A percentile compares a stretch with the other conserved stretches of the same genome.
These are phyloP conservation scores for Thymelicus lineola DNA, from an alignment of 2,888 invertebrate species.

Conservation along the genomic window DNA sequence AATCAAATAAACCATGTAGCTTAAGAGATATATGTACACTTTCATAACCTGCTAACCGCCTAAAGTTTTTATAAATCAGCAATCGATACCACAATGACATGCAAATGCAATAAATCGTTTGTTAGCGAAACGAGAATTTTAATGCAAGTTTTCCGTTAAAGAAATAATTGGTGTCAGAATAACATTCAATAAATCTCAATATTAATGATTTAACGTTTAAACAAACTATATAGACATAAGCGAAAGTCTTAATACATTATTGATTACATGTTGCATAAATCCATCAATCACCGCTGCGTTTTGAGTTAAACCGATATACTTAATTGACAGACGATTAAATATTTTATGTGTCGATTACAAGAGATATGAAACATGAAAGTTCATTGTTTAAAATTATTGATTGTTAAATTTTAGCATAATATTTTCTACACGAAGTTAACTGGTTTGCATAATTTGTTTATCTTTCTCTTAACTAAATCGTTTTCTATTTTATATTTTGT, in stretches of 20 bases:
- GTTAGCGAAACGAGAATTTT: slow-evolving; percentile 10
- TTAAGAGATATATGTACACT: no score
- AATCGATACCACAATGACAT: neutral
- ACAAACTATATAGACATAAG: slow-evolving; percentile 29
- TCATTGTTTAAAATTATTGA: neutral
- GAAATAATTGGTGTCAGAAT: slow-evolving; percentile 25
- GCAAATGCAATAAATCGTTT: slow-evolving; percentile 22
- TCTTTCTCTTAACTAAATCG: no score
- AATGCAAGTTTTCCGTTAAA: slow-evolving; percentile 12
- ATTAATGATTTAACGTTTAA: slow-evolving; percentile 36
- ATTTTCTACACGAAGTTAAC: no score
- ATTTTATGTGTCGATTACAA: slow-evolving; percentile 16
- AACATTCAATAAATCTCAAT: slow-evolving; percentile 19
- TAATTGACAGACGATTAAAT: slow-evolving; percentile 37
- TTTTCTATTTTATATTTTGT: no score
- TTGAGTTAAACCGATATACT: slow-evolving; percentile 21
- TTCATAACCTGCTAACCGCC: no score
- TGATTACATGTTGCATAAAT: slow-evolving; percentile 32
- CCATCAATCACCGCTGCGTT: slow-evolving; percentile 28
- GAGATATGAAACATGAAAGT: slow-evolving; percentile 11
- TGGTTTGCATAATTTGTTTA: no score
- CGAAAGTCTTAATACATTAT: slow-evolving; percentile 34
- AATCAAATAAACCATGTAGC: no score
- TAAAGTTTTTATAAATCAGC: neutral
- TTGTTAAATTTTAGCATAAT: neutral